Percentiles rank a stretch among this genome's conserved stretches.
These are phyloP conservation scores for Stenurella melanura DNA, from an alignment of 2,888 invertebrate species.

Conservation along the genomic window DNA sequence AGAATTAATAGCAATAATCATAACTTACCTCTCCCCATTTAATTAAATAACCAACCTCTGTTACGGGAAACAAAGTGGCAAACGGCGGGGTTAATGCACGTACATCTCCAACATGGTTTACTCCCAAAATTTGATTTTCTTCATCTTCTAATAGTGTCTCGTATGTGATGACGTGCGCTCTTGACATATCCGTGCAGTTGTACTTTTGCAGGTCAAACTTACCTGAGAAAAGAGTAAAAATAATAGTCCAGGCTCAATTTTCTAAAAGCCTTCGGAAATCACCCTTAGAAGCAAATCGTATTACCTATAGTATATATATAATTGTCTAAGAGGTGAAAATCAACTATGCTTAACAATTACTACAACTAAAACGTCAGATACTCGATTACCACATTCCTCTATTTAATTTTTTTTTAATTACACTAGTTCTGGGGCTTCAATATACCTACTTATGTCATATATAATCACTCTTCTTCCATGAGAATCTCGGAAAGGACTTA, in stretches of 20 bases:
- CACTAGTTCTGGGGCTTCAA: too few relatives aligned
- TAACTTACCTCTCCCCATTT: conserved; percentile 83
- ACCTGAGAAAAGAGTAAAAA: conserved; percentile 70
- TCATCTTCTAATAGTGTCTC: conserved; percentile 86
- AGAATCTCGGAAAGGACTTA: conserved; percentile 83
- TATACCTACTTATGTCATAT: conserved; percentile 61
- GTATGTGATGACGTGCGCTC: conserved; percentile 82
- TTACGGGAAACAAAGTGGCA: conserved; percentile 83
- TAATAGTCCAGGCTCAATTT: neutral
- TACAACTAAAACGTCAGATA: too few relatives aligned
- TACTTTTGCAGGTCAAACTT: conserved; percentile 82
- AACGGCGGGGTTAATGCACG: conserved; percentile 79
- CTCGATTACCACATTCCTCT: too few relatives aligned
- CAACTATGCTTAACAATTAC: too few relatives aligned
- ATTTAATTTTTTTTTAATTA: too few relatives aligned
- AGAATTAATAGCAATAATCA: neutral
- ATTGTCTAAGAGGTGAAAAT: too few relatives aligned
- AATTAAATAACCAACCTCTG: conserved; percentile 81
- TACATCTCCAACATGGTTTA: conserved; percentile 84
- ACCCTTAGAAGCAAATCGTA: too few relatives aligned
- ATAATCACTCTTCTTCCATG: conserved; percentile 85
- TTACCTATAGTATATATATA: too few relatives aligned
- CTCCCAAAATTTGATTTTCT: conserved; percentile 84
- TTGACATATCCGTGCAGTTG: conserved; percentile 82
- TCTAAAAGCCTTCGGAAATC: too few relatives aligned